Evolutionary conservation across 2,113 vertebrate species (phyloP).

Genomic region (Tor tambroides): DNA sequence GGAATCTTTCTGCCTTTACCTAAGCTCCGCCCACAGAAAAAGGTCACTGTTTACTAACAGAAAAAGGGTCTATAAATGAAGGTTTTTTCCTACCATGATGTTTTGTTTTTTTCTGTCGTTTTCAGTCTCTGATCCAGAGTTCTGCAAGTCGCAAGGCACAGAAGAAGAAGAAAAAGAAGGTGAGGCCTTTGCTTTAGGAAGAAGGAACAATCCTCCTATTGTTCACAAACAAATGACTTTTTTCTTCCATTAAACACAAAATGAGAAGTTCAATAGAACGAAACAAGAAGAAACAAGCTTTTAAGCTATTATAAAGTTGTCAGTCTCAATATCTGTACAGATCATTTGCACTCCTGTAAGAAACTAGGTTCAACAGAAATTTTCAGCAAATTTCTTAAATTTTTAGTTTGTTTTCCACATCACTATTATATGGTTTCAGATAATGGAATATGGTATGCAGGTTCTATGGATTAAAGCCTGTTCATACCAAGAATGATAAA

Average conservation of each 20-base stretch:
- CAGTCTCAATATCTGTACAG: not conserved
- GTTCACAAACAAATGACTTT: not conserved
- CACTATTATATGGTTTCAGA: not conserved
- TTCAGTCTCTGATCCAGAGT: slow-evolving; percentile 92
- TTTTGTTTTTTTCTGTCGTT: not conserved
- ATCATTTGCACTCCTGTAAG: not conserved
- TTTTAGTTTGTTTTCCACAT: not conserved
- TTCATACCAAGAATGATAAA: not conserved
- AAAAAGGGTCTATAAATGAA: not conserved
- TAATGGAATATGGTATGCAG: not conserved
- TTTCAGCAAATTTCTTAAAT: not conserved
- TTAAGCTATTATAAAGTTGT: too few relatives aligned
- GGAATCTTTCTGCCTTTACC: too few relatives aligned
- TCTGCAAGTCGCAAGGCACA: slow-evolving; percentile 96
- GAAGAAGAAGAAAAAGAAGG: slow-evolving; percentile 99
- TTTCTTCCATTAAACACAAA: not conserved
- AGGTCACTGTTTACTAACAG: too few relatives aligned
- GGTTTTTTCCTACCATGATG: not conserved
- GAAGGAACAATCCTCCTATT: not conserved
- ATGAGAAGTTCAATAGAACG: not conserved
- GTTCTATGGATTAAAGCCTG: not conserved
- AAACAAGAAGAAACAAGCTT: too few relatives aligned
- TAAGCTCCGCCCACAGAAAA: too few relatives aligned
- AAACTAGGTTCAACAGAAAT: not conserved
- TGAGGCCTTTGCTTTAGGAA: slow-evolving; percentile 59